Base-by-base conservation (phyloP, 2,888 invertebrate species). In the Rhagonycha fulva region DNA sequence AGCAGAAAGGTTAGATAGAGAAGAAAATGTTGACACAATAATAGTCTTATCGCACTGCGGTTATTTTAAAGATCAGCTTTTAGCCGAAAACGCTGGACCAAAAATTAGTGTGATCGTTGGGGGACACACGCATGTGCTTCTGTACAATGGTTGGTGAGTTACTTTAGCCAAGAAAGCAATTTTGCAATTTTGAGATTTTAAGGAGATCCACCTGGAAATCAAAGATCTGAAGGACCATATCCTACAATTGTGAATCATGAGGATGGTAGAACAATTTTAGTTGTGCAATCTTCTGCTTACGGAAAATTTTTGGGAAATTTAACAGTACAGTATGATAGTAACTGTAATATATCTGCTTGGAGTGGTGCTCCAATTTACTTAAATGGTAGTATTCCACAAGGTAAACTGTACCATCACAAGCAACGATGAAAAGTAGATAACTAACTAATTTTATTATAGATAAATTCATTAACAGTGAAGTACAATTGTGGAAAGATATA, bases 31-130 rank as follows among this genome's bases (percentile, higher is more conserved):
- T 3, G 92, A 95, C 81, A 94, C 95, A 71, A 94, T 96, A 80
- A 92, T 97, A 70, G 94, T 94, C 3, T 87, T 96, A n/a, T 95
- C 96, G 0, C 96, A 97, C 85, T 92, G 94, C 70, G 96, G 96
- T 2, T 89, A 94, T 68, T 90, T 92, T 2, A 90, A 91, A 19
- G 94, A 94, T 81, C 88, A 90, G 89, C 84, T 88, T 30, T 91
- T 96, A 78, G 96, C 96, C 0, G 84, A 85, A 3, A 88, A 90
- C 4, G 92, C 91, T 62, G 90, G 93, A 2, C 90, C 91, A 0
- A 91, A 92, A 32, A 90, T 97, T 71, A 95, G 96, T 85, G 89
- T 96, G 0, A 93, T 97, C 74, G 93, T 97, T n/a, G 96, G 96
- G 5, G 94, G 93, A 0, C 96, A 96, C 85, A 93, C 95, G 0